Evolutionary conservation across 2,113 vertebrate species (phyloP).

Genomic region (Rafetus swinhoei): DNA sequence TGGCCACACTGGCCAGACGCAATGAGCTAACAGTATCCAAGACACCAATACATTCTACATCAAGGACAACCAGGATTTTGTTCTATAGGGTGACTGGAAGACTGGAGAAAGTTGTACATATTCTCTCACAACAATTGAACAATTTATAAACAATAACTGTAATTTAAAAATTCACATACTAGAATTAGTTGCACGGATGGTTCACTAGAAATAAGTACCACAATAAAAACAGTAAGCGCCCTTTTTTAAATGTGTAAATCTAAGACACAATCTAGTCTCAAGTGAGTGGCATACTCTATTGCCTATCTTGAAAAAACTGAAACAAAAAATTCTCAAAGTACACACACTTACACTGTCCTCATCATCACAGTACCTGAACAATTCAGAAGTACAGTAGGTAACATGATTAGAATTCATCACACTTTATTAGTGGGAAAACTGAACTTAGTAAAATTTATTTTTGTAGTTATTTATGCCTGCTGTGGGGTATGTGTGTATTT

Average conservation of each 20-base stretch:
- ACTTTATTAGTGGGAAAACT: background rate
- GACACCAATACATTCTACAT: rapidly evolving
- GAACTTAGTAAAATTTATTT: background rate
- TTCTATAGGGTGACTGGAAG: background rate
- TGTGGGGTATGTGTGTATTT: background rate
- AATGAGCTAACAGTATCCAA: background rate
- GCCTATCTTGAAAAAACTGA: background rate
- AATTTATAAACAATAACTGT: background rate
- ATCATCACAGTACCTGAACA: background rate
- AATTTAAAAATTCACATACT: background rate
- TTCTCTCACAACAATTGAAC: background rate
- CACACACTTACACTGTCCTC: background rate
- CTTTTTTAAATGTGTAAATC: rapidly evolving
- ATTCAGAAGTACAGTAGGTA: background rate
- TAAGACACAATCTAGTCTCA: rapidly evolving
- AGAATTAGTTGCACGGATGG: background rate
- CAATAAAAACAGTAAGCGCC: rapidly evolving
- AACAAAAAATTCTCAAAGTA: background rate
- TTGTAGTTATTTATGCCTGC: background rate
- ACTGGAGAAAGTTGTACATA: background rate
- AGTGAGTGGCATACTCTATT: background rate
- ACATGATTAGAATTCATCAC: background rate
- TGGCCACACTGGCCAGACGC: background rate
- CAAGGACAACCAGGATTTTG: background rate
- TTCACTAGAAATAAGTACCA: rapidly evolving